Evolutionary conservation across 2,888 invertebrate genomes (phyloP).

Genomic region (Lobophora halterata): DNA sequence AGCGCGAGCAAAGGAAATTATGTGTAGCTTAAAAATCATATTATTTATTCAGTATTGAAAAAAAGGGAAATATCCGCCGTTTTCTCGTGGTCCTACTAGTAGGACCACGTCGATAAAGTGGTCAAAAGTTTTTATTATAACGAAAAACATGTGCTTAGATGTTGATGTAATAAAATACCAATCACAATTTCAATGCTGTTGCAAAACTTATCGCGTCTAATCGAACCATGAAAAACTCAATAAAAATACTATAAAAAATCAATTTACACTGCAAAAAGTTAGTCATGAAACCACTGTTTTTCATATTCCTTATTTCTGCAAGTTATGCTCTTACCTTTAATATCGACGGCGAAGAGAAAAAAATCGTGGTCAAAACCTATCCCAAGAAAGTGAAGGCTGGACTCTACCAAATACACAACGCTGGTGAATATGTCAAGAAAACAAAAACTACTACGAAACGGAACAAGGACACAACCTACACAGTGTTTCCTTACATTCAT

Average conservation of each 20-base stretch:
- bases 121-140: background rate
- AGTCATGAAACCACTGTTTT: constrained; percentile 24
- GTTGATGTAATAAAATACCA: constrained; percentile 28
- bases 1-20: too few species aligned
- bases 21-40: background rate
- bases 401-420: constrained; percentile 42
- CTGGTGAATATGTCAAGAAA: constrained; percentile 41
- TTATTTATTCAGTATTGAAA: too few species aligned
- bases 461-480: constrained; percentile 36
- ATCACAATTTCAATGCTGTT: constrained; percentile 33
- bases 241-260: constrained; percentile 36
- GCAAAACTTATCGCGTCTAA: constrained; percentile 36
- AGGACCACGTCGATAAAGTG: background rate
- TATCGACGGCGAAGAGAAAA: constrained; percentile 16
- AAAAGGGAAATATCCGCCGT: too few species aligned
- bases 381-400: constrained; percentile 43
- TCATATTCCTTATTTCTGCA: constrained; percentile 21
- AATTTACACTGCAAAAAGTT: constrained; percentile 15
- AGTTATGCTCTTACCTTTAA: constrained; percentile 18
- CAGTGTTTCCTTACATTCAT: constrained; percentile 39
- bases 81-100: too few species aligned
- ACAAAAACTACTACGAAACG: constrained; percentile 1
- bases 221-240: constrained; percentile 27
- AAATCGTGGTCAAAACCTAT: constrained; percentile 25
- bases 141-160: too few species aligned